These are phyloP conservation scores for Enhydra lutris DNA, from an alignment of 2,113 vertebrate genomes.

Conservation along the genomic window DNA sequence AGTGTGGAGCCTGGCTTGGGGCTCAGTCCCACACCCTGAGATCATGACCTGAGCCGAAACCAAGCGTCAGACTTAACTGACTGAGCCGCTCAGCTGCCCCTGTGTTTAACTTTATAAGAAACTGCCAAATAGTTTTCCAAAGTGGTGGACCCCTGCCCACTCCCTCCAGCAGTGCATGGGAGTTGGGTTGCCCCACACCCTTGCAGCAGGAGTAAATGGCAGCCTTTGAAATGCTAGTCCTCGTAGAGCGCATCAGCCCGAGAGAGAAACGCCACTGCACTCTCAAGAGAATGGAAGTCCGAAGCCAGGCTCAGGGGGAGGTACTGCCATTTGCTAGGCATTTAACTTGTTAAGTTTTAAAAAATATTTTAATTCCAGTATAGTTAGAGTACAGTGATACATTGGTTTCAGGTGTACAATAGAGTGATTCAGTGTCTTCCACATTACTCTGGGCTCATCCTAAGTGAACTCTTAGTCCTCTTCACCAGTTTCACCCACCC, in stretches of 20 bases:
- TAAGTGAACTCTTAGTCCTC: background rate
- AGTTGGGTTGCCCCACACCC: accelerated
- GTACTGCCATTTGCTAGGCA: background rate
- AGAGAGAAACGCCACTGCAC: accelerated
- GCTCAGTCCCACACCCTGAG: background rate
- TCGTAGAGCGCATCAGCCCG: background rate
- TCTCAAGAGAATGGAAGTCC: background rate
- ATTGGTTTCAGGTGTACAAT: background rate
- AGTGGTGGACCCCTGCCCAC: accelerated
- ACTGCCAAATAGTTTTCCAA: background rate
- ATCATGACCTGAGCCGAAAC: background rate
- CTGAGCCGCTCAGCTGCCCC: background rate
- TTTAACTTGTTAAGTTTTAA: background rate
- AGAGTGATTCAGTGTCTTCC: background rate
- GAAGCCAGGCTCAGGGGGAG: too few relatives aligned
- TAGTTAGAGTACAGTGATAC: background rate
- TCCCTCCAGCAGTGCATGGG: accelerated
- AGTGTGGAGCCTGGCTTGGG: background rate
- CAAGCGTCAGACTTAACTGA: background rate
- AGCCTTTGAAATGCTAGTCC: background rate
- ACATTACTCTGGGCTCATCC: background rate
- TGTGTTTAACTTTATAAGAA: background rate
- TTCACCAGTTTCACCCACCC: too few relatives aligned
- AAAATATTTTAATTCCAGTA: background rate
- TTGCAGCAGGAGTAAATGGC: accelerated